These are phyloP conservation scores for Acronicta aceris DNA, from an alignment of 2,888 invertebrate species.

Conservation along the genomic window DNA sequence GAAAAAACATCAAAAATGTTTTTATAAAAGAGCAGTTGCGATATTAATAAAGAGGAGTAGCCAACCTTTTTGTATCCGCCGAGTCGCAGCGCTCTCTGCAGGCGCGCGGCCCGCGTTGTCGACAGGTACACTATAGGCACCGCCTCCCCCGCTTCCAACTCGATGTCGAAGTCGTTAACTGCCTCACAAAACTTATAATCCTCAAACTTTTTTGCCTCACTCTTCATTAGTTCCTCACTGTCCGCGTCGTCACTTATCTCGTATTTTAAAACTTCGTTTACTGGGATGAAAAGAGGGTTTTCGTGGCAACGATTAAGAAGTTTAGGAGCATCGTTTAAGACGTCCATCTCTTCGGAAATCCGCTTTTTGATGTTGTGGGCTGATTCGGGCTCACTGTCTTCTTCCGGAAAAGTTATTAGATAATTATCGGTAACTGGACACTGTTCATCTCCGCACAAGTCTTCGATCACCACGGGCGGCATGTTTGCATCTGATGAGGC, in stretches of 20 bases:
- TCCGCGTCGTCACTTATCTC: conserved; percentile 75
- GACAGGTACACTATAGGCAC: conserved; percentile 86
- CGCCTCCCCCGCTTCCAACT: conserved; percentile 79
- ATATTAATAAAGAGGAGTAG: conserved; percentile 51
- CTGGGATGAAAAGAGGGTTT: conserved; percentile 79
- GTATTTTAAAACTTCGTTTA: conserved; percentile 76
- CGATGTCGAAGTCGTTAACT: conserved; percentile 85
- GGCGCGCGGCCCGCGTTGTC: conserved; percentile 84
- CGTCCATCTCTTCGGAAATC: conserved; percentile 56
- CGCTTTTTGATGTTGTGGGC: conserved; percentile 59
- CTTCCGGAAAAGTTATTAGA: conserved; percentile 77
- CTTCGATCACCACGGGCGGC: conserved; percentile 67
- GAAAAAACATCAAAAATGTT: conserved; percentile 47
- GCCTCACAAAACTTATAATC: conserved; percentile 85
- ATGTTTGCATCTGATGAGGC: conserved; percentile 61
- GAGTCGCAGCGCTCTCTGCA: conserved; percentile 88
- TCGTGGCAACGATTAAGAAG: conserved; percentile 75
- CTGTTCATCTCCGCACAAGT: conserved; percentile 65
- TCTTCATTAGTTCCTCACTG: conserved; percentile 79
- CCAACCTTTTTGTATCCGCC: conserved; percentile 89
- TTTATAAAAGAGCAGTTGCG: conserved; percentile 51
- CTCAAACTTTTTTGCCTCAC: conserved; percentile 77
- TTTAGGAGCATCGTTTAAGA: conserved; percentile 63
- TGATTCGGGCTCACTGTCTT: conserved; percentile 72
- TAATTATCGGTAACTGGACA: conserved; percentile 72